These are phyloP conservation scores for Sphaerophoria rueppellii DNA, from an alignment of 2,888 invertebrate genomes.

Conservation along the genomic window DNA sequence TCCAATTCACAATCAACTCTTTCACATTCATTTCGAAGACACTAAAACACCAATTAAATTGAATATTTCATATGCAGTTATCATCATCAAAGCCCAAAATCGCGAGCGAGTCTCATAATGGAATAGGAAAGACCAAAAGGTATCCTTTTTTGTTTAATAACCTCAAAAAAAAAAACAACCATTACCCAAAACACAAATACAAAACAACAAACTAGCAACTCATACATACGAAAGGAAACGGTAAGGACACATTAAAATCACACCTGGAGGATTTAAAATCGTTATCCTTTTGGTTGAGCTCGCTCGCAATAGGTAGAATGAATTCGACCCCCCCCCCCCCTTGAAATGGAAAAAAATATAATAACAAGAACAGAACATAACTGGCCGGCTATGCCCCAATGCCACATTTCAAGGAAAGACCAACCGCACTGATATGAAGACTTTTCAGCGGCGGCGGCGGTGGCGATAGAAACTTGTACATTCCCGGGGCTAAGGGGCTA, in stretches of 20 bases:
- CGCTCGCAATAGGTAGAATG: slow-evolving; percentile 24
- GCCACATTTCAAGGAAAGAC: slow-evolving; percentile 64
- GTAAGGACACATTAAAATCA: slow-evolving; percentile 77
- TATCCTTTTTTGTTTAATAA: slow-evolving; percentile 55
- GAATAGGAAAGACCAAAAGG: slow-evolving; percentile 44
- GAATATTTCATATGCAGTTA: slow-evolving; percentile 77
- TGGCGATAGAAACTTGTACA: not conserved
- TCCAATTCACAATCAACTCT: not conserved
- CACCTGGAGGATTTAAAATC: slow-evolving; percentile 81
- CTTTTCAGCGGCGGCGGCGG: slow-evolving; percentile 27
- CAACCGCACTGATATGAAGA: slow-evolving; percentile 68
- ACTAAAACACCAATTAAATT: slow-evolving; percentile 78
- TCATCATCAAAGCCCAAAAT: slow-evolving; percentile 54
- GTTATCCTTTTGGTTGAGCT: slow-evolving; percentile 76
- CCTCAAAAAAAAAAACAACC: slow-evolving; percentile 43
- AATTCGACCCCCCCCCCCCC: slow-evolving; percentile 35
- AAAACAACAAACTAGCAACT: slow-evolving; percentile 61
- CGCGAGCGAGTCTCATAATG: slow-evolving; percentile 63
- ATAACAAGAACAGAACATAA: slow-evolving; percentile 58
- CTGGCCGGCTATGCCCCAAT: slow-evolving; percentile 56
- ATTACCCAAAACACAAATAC: slow-evolving; percentile 46
- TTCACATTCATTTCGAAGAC: slow-evolving; percentile 15
- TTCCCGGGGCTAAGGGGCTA: slow-evolving; percentile 14
- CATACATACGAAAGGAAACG: slow-evolving; percentile 72
- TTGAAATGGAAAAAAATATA: slow-evolving; percentile 25